These are phyloP conservation scores for Pyrgus malvae DNA, from an alignment of 2,888 invertebrate species.

Conservation along the genomic window DNA sequence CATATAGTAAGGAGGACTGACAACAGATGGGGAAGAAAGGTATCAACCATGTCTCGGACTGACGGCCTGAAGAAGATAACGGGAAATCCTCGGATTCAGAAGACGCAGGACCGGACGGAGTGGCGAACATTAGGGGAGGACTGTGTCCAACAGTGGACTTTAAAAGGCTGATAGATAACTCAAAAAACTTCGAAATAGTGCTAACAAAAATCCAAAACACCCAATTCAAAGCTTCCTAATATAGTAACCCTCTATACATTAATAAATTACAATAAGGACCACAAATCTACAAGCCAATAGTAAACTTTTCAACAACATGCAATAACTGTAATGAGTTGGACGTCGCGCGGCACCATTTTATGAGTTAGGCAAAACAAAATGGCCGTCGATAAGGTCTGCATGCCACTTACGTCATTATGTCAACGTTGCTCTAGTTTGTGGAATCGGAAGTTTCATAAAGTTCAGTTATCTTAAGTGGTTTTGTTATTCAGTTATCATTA, in stretches of 20 bases:
- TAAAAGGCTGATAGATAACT: too few relatives aligned
- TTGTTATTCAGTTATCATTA: conserved; percentile 9
- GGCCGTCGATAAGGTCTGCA: conserved; percentile 13
- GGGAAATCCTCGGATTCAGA: too few relatives aligned
- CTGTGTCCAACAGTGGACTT: too few relatives aligned
- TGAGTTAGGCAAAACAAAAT: conserved; percentile 22
- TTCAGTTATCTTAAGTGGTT: conserved; percentile 9
- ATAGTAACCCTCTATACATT: conserved; percentile 2
- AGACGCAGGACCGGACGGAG: too few relatives aligned
- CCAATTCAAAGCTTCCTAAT: background rate
- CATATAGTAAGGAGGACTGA: too few relatives aligned
- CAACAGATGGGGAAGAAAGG: too few relatives aligned
- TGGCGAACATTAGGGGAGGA: too few relatives aligned
- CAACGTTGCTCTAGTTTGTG: conserved; percentile 1
- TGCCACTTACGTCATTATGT: conserved; percentile 20
- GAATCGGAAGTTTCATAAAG: background rate
- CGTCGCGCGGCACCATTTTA: conserved; percentile 16
- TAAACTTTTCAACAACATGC: conserved; percentile 2
- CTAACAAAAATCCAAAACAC: background rate
- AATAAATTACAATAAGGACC: conserved; percentile 7
- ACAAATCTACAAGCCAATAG: conserved; percentile 15
- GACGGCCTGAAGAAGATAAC: too few relatives aligned
- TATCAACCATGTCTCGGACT: too few relatives aligned
- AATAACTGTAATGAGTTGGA: conserved; percentile 10
- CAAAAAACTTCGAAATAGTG: background rate